A percentile compares a stretch with the other conserved stretches of the same genome.
These are phyloP conservation scores for Drosophila meridiana DNA, from an alignment of 2,888 invertebrate species.

Conservation along the genomic window DNA sequence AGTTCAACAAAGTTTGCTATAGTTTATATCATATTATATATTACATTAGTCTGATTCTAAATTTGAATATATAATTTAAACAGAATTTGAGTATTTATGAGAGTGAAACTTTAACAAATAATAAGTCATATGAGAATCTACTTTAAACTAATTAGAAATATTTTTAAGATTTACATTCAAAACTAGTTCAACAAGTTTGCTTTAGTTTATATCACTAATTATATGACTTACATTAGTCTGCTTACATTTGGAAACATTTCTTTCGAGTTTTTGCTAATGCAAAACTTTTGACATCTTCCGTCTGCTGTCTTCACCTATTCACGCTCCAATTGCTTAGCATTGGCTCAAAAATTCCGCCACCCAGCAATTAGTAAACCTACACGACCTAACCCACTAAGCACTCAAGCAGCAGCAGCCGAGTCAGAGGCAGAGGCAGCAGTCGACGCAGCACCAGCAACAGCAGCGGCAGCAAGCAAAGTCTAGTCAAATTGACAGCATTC, in stretches of 20 bases:
- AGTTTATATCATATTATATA: not conserved
- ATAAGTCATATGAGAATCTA: too few relatives aligned
- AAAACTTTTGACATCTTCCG: slow-evolving; percentile 67
- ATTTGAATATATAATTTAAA: not conserved
- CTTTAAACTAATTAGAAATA: not conserved
- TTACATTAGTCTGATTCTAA: not conserved
- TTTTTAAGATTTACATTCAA: not conserved
- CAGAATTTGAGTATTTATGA: not conserved
- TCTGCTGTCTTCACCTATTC: slow-evolving; percentile 26
- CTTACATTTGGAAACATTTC: slow-evolving; percentile 28
- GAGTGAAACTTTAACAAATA: not conserved
- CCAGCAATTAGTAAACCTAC: slow-evolving; percentile 78
- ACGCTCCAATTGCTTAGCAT: slow-evolving; percentile 73
- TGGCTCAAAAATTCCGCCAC: slow-evolving; percentile 74
- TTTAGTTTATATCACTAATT: not conserved
- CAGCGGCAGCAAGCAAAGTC: slow-evolving; percentile 34
- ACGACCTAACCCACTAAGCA: slow-evolving; percentile 77
- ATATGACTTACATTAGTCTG: not conserved
- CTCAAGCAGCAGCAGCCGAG: slow-evolving; percentile 52
- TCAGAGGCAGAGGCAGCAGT: slow-evolving; percentile 22
- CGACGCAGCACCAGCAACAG: slow-evolving; percentile 18
- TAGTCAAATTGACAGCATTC: slow-evolving; percentile 66
- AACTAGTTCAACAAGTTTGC: not conserved
- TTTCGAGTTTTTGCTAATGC: slow-evolving; percentile 64
- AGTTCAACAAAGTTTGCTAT: not conserved